Base-by-base conservation (phyloP, 2,888 invertebrate genomes). In the Hemicrepidius hirtus region DNA sequence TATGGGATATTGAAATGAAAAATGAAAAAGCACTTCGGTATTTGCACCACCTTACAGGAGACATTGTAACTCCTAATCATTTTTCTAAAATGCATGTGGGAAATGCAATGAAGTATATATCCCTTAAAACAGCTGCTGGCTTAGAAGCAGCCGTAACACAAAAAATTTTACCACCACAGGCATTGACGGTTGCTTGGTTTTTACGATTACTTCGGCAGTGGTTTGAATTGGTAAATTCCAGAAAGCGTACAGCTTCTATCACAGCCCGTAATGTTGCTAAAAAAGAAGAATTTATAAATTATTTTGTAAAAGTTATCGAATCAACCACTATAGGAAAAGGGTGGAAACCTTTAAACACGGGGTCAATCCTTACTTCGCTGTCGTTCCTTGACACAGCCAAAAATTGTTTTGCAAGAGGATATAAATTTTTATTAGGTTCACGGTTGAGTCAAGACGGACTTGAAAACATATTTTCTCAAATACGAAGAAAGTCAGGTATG, bases 81-180 rank as follows among this genome's bases (percentile, higher is more conserved):
- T 28, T 28, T 28, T 28, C 28, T 28, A 28, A 28, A 28, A 28
- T 28, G 28, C 28, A 28, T 50, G 68, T 68, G 24, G 68, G 60
- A 68, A 41, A 60, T 40, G 59, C 68, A 21, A 59, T 68, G 59
- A 40, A 57, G 41, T 68, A 68, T 21, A 60, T 68, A 59, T 59
- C 68, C 12, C 40, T 60, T 59, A 68, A 68, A 59, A 68, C 68
- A 59, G 68, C 68, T 40, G 68, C 32, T 44, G 68, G 59, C 57
- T 60, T 68, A 46, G 68, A 68, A 55, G 57, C 68, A 44, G 59
- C 68, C 13, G 59, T 68, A 40, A 44, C 41, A 41, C 44, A 60
- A 37, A 68, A 68, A 60, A 68, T 53, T 16, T 60, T 68, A 44
- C 68, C 68, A 35, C 18, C 59, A 59, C 57, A 68, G 37, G 59